phyloP scores from a whole-genome alignment of 1,140 invertebrate species.

The Lethocerus indicus region DNA sequence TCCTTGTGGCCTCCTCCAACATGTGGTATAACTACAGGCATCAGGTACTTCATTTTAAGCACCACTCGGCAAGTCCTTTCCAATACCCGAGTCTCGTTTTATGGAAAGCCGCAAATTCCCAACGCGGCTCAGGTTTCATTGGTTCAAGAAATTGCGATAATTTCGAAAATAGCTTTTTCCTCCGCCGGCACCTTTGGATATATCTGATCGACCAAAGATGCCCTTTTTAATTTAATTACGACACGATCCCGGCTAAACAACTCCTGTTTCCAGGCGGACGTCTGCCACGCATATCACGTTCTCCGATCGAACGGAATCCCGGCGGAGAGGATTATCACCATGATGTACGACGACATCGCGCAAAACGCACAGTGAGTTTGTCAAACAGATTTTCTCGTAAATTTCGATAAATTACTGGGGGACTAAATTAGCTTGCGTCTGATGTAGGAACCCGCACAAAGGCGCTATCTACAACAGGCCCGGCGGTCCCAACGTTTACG shows the following conservation, averaged over 20 bases:
- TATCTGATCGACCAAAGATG: too few relatives aligned
- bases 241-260: too few relatives aligned
- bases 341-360: constrained; percentile 50
- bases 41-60: too few relatives aligned
- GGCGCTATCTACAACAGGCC: constrained; percentile 41
- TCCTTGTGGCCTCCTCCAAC: constrained; percentile 40
- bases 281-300: constrained; percentile 44
- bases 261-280: constrained; percentile 35
- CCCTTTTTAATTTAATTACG: too few relatives aligned
- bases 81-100: too few relatives aligned
- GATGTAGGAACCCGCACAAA: constrained; percentile 34
- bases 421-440: not conserved
- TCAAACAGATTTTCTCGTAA: not conserved
- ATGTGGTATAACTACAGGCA: constrained; percentile 39
- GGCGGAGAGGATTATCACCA: constrained; percentile 37
- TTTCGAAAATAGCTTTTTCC: too few relatives aligned
- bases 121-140: too few relatives aligned
- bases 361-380: constrained; percentile 29
- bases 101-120: too few relatives aligned
- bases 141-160: too few relatives aligned
- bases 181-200: too few relatives aligned
- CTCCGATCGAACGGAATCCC: constrained; percentile 36
- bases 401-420: not conserved
- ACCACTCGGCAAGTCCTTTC: too few relatives aligned
- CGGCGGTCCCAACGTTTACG: constrained; percentile 37